Conservation (phyloP, 2,888 invertebrate genomes). For the Cheilosia vulpina region DNA sequence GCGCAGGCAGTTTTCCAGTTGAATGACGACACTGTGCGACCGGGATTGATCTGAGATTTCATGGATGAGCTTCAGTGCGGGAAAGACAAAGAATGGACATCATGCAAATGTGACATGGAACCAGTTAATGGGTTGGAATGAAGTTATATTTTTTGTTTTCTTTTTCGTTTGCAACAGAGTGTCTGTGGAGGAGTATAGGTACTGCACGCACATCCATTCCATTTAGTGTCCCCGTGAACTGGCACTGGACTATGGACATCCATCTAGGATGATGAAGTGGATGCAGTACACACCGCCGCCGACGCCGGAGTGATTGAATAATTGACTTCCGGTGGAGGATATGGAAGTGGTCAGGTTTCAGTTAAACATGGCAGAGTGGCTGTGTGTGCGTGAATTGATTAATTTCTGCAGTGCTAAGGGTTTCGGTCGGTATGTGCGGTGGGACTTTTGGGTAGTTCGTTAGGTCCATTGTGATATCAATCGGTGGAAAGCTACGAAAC, state of each 20-base stretch:
- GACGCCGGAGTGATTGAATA: slow-evolving; percentile 55
- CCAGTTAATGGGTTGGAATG: slow-evolving; percentile 60
- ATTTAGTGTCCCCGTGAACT: slow-evolving; percentile 39
- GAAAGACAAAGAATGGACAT: slow-evolving; percentile 59
- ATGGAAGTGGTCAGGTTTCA: slow-evolving; percentile 36
- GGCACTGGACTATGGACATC: neutral
- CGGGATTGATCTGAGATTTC: slow-evolving; percentile 59
- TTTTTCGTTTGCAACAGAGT: neutral
- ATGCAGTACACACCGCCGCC: slow-evolving; percentile 9
- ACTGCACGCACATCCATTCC: slow-evolving; percentile 58
- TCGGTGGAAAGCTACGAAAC: too few relatives aligned
- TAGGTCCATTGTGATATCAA: too few relatives aligned
- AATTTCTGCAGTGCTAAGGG: neutral
- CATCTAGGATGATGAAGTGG: slow-evolving; percentile 56
- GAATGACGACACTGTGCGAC: slow-evolving; percentile 59
- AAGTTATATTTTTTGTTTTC: neutral
- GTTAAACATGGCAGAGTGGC: slow-evolving; percentile 22
- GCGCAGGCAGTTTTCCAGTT: slow-evolving; percentile 70
- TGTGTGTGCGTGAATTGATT: slow-evolving; percentile 30
- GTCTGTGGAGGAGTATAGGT: slow-evolving; percentile 18
- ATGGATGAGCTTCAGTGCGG: slow-evolving; percentile 52
- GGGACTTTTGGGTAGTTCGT: neutral
- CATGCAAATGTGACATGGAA: slow-evolving; percentile 68
- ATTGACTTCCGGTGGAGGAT: slow-evolving; percentile 67
- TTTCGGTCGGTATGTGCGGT: neutral